These are phyloP conservation scores for Rhineura floridana DNA, from an alignment of 2,113 vertebrate species.

Conservation along the genomic window DNA sequence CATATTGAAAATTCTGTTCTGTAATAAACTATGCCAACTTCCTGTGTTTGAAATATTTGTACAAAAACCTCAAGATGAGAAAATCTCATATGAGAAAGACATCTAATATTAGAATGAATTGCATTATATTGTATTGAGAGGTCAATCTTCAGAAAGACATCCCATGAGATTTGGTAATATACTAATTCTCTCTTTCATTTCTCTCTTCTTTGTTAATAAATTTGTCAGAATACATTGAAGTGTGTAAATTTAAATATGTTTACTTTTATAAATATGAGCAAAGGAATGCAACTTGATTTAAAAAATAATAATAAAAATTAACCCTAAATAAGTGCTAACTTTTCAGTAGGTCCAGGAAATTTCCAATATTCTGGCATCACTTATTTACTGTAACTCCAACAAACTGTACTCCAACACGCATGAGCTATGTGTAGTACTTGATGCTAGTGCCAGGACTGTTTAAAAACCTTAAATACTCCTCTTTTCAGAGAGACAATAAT, in stretches of 20 bases:
- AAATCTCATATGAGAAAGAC: constrained; percentile 11
- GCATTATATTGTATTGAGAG: constrained; percentile 62
- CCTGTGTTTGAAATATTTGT: constrained; percentile 67
- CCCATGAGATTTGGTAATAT: constrained; percentile 56
- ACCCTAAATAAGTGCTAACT: constrained; percentile 61
- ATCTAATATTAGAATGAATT: constrained; percentile 64
- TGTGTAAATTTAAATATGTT: constrained; percentile 66
- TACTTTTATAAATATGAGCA: constrained; percentile 68
- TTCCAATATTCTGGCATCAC: constrained; percentile 65
- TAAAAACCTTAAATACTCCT: constrained; percentile 16
- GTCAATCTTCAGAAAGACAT: constrained; percentile 57
- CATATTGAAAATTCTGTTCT: constrained; percentile 56
- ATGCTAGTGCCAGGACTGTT: constrained; percentile 43
- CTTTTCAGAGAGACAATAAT: constrained; percentile 36
- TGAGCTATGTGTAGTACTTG: constrained; percentile 38
- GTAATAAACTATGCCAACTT: constrained; percentile 65
- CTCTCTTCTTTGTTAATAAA: constrained; percentile 60
- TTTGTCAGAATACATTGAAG: constrained; percentile 64
- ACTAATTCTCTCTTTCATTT: constrained; percentile 66
- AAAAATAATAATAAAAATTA: constrained; percentile 52
- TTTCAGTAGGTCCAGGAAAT: constrained; percentile 65
- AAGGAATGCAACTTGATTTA: constrained; percentile 56
- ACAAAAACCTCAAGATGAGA: constrained; percentile 68
- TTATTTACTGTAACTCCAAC: constrained; percentile 43
- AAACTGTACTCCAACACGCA: constrained; percentile 43